These are phyloP conservation scores for Clivina fossor DNA, from an alignment of 2,888 invertebrate species.

Conservation along the genomic window DNA sequence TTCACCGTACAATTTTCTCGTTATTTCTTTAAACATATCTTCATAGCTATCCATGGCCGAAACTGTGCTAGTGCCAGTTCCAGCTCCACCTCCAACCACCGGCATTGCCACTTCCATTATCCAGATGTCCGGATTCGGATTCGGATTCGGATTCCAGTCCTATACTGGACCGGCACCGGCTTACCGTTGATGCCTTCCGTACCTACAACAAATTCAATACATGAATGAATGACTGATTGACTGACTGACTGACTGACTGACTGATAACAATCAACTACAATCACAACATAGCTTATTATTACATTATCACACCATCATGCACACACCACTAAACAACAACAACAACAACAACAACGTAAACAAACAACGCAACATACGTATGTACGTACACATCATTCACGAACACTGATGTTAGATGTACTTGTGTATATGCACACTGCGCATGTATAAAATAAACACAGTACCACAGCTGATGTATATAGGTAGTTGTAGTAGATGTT, in stretches of 20 bases:
- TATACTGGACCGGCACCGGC: slow-evolving; percentile 36
- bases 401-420: neutral
- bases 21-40: slow-evolving; percentile 90
- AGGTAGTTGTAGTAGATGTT: no score
- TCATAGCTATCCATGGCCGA: slow-evolving; percentile 72
- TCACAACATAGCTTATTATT: no score
- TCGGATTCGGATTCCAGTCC: slow-evolving; percentile 37
- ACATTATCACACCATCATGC: no score
- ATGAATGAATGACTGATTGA: neutral
- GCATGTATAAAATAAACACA: no score
- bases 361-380: no score
- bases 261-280: no score
- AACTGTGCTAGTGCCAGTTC: slow-evolving; percentile 19
- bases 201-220: slow-evolving; percentile 1
- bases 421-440: neutral
- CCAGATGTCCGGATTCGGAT: slow-evolving; percentile 15
- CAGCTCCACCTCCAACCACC: slow-evolving; percentile 54
- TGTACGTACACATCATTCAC: slow-evolving; percentile 15
- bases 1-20: slow-evolving; percentile 87
- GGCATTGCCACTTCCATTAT: slow-evolving; percentile 59
- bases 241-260: no score
- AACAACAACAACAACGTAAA: no score
- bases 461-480: no score
- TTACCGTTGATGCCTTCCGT: slow-evolving; percentile 21
- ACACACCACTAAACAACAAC: no score